Percentiles rank a stretch among this genome's conserved stretches.
phyloP scores from a whole-genome alignment of 1,140 invertebrate genomes.

The Penaeus japonicus region DNA sequence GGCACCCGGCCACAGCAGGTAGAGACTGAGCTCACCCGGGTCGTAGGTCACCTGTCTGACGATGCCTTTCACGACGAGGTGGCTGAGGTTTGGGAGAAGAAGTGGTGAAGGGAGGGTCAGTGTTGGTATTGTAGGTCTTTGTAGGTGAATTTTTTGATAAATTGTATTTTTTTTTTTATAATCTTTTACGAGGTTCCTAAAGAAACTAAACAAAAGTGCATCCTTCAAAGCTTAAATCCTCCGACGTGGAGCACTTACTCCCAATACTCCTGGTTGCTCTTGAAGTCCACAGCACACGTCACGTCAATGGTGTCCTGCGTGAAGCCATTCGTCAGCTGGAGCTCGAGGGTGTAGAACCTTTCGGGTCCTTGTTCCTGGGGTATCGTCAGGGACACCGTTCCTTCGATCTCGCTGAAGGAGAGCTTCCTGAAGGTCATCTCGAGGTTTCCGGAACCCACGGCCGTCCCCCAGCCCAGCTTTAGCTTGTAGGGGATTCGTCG shows the following conservation, averaged over 20 bases:
- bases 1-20: constrained; percentile 40
- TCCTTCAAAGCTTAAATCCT: not conserved
- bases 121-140: too few relatives aligned
- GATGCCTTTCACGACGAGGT: constrained; percentile 39
- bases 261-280: constrained; percentile 46
- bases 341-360: constrained; percentile 33
- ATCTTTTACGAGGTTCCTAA: not conserved
- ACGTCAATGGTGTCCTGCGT: constrained; percentile 47
- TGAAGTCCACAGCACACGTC: constrained; percentile 24
- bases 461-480: constrained; percentile 30
- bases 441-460: constrained; percentile 26
- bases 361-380: not conserved
- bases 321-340: constrained; percentile 35
- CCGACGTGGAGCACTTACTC: constrained; percentile 43
- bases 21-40: constrained; percentile 47
- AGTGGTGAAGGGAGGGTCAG: too few relatives aligned
- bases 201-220: not conserved
- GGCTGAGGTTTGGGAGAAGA: constrained; percentile 20
- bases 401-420: constrained; percentile 23
- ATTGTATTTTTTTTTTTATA: too few relatives aligned
- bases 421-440: constrained; percentile 21
- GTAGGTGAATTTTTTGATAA: too few relatives aligned
- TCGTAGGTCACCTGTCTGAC: constrained; percentile 41
- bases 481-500: constrained; percentile 16
- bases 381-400: constrained; percentile 7